phyloP scores from a whole-genome alignment of 2,888 invertebrate species.

The Spodoptera picta region DNA sequence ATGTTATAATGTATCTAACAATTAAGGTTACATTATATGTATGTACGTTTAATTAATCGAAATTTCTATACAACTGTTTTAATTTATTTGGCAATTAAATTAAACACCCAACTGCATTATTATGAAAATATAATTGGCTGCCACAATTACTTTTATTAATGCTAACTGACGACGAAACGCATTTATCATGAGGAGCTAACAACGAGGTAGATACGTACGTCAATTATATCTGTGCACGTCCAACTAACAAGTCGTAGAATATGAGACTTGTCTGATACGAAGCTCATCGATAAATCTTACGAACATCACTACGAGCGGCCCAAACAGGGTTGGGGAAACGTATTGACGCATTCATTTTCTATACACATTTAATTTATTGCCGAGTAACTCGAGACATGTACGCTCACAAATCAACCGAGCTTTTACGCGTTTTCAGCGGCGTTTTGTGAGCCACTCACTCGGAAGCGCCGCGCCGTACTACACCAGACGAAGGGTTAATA shows the following conservation, averaged over 20 bases:
- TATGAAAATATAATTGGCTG: conserved; percentile 48
- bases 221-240: conserved; percentile 64
- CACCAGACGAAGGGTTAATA: conserved; percentile 64
- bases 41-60: too few species aligned
- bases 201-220: conserved; percentile 56
- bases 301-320: conserved; percentile 71
- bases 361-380: conserved; percentile 82
- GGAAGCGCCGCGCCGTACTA: conserved; percentile 54
- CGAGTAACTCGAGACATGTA: conserved; percentile 78
- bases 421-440: conserved; percentile 74
- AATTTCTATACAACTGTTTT: conserved; percentile 1
- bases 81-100: conserved; percentile 27
- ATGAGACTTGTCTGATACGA: conserved; percentile 63
- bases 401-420: conserved; percentile 77
- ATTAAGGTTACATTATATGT: conserved; percentile 1
- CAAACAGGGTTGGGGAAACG: conserved; percentile 67
- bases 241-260: conserved; percentile 63
- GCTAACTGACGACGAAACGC: conserved; percentile 46
- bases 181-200: conserved; percentile 56
- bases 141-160: conserved; percentile 42
- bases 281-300: conserved; percentile 76
- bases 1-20: not conserved
- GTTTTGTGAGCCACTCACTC: conserved; percentile 69
- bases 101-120: conserved; percentile 16
- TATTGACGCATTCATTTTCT: conserved; percentile 81